Conservation (phyloP, 2,888 invertebrate genomes). For the Corythucha ciliata region DNA sequence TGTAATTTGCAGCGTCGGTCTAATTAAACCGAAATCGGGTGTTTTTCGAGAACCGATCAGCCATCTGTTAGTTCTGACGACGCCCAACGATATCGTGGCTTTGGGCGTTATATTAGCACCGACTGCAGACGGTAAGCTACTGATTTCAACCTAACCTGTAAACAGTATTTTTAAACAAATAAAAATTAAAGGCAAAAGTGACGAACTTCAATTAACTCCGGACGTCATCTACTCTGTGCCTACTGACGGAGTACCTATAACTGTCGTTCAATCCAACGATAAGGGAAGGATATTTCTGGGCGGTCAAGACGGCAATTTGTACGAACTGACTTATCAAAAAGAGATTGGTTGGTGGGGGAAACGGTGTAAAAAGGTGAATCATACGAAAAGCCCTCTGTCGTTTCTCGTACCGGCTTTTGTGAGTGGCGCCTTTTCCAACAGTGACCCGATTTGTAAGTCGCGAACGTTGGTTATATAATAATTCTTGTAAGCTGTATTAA, state of each 20-base stretch:
- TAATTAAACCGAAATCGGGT: constrained; percentile 77
- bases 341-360: constrained; percentile 90
- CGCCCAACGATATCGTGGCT: constrained; percentile 88
- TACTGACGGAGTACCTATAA: constrained; percentile 78
- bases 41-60: constrained; percentile 86
- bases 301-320: constrained; percentile 86
- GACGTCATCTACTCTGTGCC: constrained; percentile 90
- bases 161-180: constrained; percentile 1
- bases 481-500: neutral
- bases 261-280: constrained; percentile 68
- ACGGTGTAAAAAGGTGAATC: constrained; percentile 89
- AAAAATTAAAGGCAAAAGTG: constrained; percentile 41
- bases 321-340: constrained; percentile 87
- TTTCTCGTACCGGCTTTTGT: constrained; percentile 84
- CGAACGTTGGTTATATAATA: constrained; percentile 6
- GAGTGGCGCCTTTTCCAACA: constrained; percentile 72
- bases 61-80: constrained; percentile 81
- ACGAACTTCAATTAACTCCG: constrained; percentile 82
- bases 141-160: neutral
- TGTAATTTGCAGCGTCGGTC: constrained; percentile 84
- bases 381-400: constrained; percentile 78
- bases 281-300: constrained; percentile 89
- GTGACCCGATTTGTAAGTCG: constrained; percentile 61
- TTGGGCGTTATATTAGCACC: constrained; percentile 57
- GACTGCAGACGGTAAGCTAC: constrained; percentile 39